Evolutionary conservation across 2,888 invertebrate species (phyloP), one percentile per base, ranked within the genome.

Genomic region (Tholera decimalis): DNA sequence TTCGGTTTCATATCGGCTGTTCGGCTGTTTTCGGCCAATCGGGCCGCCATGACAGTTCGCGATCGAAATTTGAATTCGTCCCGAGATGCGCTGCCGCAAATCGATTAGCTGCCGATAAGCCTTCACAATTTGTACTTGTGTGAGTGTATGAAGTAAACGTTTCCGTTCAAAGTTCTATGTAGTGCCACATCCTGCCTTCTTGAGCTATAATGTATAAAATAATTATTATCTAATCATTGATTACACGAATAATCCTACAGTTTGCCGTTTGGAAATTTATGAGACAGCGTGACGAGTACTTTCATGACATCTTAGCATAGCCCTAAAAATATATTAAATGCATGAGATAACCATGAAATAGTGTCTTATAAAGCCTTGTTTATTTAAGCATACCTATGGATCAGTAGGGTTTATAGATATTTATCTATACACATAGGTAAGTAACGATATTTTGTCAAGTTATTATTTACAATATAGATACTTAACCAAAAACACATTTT

Each of bases 61-160:
- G 89, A 89, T 92, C 91, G 87, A 93, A 94, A 93, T 95, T 95
- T 95, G 92, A 95, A 95, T 94, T 92, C 93, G 91, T 83, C 79
- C 79, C 88, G 90, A 93, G 94, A 94, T 94, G 93, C 93, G 92
- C 92, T 88, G 88, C 88, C 92, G 93, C 87, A 77, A 86, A 86
- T 86, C 89, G 94, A 94, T 94, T 92, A 92, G 88, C 89, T 89
- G 84, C 85, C 90, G 93, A 94, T 94, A 94, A 93, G 89, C 86
- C 73, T 80, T 69, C 62, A 68, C 50, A 49, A 56, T 62, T 49
- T 62, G 75, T 79, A 55, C 56, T 56, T 85, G 77, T 83, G 83
- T 88, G 85, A 85, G 88, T 80, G 81, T 73, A 69, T 70, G 84
- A 83, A 85, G 85, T 89, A 83, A 79, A 83, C 85, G 83, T 91